A percentile compares a stretch with the other conserved stretches of the same genome.
Evolutionary conservation across 2,888 invertebrate genomes (phyloP).

Genomic region (Antitype chi): DNA sequence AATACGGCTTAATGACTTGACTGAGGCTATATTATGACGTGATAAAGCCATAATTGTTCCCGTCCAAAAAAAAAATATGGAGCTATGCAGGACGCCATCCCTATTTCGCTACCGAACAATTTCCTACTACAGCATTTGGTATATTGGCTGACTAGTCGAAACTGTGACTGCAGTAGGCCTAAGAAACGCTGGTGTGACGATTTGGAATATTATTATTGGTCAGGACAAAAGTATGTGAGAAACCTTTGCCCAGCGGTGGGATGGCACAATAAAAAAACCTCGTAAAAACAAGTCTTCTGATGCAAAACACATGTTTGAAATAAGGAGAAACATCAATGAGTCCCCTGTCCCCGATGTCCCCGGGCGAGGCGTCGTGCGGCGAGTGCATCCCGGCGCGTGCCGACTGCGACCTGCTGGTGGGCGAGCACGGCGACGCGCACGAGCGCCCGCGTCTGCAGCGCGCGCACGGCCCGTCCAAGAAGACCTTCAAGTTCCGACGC

Average conservation of each 20-base stretch:
- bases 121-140: not conserved
- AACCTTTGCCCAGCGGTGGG: not conserved
- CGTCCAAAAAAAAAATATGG: not conserved
- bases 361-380: conserved; percentile 90
- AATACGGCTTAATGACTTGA: too few species aligned
- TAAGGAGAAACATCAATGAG: conserved; percentile 94
- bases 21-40: not conserved
- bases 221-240: not conserved
- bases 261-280: not conserved
- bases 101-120: not conserved
- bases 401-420: conserved; percentile 73
- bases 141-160: not conserved
- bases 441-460: conserved; percentile 95
- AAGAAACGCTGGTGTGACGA: too few species aligned
- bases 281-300: not conserved
- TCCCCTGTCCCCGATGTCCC: conserved; percentile 93
- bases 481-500: conserved; percentile 97
- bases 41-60: not conserved
- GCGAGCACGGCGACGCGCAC: conserved; percentile 69
- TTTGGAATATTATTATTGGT: too few species aligned
- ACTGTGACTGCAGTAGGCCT: not conserved
- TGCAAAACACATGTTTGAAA: not conserved
- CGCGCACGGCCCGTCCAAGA: conserved; percentile 98
- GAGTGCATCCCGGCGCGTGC: conserved; percentile 41
- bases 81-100: not conserved